A percentile compares a stretch with the other conserved stretches of the same genome.
Evolutionary conservation across 2,888 invertebrate genomes (phyloP).

Genomic region (Gari tellinella): DNA sequence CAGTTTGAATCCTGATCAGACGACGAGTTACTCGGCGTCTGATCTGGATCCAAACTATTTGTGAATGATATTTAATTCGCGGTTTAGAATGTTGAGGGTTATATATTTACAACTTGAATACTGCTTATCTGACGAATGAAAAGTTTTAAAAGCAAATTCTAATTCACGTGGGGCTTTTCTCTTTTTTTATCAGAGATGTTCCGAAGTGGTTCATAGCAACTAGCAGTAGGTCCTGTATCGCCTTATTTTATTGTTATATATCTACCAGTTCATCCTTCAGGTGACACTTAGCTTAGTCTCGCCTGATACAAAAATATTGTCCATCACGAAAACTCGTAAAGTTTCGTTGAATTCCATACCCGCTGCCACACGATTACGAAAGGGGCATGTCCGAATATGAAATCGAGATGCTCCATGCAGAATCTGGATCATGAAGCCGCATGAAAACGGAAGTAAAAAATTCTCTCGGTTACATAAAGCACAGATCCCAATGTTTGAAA

Average conservation of each 20-base stretch:
- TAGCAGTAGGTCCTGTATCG: conserved; percentile 15
- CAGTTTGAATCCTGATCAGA: too few relatives aligned
- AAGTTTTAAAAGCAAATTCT: conserved; percentile 40
- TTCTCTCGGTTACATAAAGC: not conserved
- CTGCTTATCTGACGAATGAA: conserved; percentile 32
- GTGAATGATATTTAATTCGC: too few relatives aligned
- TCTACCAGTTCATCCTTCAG: not conserved
- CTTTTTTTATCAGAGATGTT: conserved; percentile 32
- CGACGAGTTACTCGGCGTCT: too few relatives aligned
- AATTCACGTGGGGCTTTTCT: conserved; percentile 13
- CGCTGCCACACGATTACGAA: too few relatives aligned
- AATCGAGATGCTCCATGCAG: too few relatives aligned
- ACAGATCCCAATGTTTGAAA: conserved; percentile 2
- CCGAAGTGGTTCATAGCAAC: conserved; percentile 27
- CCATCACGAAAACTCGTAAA: too few relatives aligned
- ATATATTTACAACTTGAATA: conserved; percentile 23
- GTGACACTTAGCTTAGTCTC: not conserved
- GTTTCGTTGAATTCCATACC: too few relatives aligned
- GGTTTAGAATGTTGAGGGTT: too few relatives aligned
- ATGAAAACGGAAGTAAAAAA: not conserved
- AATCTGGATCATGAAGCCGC: too few relatives aligned
- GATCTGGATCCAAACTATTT: too few relatives aligned
- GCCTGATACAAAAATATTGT: too few relatives aligned
- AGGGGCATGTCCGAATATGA: too few relatives aligned
- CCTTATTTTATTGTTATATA: conserved; percentile 21